Conservation (phyloP, 2,797 vertebrate species). For the Cossypha dichroa region DNA sequence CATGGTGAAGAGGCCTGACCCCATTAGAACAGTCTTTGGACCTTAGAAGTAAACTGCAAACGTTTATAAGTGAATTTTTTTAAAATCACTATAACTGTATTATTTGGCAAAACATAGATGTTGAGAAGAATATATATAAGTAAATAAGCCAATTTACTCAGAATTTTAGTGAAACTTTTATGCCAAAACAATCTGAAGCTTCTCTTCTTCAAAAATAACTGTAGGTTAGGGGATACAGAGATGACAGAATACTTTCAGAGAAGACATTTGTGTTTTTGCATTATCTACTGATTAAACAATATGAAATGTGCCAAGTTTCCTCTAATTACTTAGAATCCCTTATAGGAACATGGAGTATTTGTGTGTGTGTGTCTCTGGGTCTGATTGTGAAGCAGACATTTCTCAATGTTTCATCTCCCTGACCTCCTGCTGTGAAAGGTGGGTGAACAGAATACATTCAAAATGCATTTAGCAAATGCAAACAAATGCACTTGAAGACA, state of each 20-base stretch:
- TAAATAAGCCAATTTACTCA: neutral
- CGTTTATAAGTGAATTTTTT: neutral
- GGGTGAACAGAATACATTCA: neutral
- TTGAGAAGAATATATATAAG: neutral
- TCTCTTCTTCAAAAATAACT: neutral
- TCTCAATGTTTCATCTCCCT: neutral
- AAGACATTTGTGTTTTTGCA: neutral
- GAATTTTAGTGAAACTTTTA: neutral
- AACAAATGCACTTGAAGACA: constrained; percentile 20
- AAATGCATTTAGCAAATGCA: constrained; percentile 28
- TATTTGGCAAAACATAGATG: neutral
- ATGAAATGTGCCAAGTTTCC: neutral
- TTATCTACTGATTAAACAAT: neutral
- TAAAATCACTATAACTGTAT: neutral
- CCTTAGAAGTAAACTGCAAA: neutral
- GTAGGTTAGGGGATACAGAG: neutral
- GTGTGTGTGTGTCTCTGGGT: neutral
- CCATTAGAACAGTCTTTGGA: neutral
- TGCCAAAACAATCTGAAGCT: neutral
- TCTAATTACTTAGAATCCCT: neutral
- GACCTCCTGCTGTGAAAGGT: neutral
- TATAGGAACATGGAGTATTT: neutral
- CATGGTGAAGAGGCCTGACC: neutral
- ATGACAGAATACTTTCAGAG: neutral
- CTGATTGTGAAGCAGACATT: neutral